Conservation (phyloP, 1,140 invertebrate genomes). For the Anagrus nilaparvatae region DNA sequence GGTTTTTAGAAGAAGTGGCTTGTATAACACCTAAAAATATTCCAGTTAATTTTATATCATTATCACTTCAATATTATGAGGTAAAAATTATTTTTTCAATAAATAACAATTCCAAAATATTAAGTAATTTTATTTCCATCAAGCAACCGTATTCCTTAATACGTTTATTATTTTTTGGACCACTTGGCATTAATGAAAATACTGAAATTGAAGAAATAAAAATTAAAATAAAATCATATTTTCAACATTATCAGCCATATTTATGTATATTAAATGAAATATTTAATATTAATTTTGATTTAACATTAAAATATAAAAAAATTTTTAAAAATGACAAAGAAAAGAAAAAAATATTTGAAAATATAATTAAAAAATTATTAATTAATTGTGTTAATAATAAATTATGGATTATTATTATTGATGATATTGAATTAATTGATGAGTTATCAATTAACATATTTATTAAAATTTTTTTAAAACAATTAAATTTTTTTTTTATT, state of each 20-base stretch:
- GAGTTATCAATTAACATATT: constrained; percentile 43
- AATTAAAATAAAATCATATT: no score
- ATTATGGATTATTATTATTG: constrained; percentile 44
- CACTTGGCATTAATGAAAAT: constrained; percentile 33
- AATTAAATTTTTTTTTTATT: constrained; percentile 27
- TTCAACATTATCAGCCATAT: no score
- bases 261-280: constrained; percentile 43
- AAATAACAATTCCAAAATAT: background rate
- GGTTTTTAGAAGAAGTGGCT: constrained; percentile 47
- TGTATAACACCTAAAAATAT: constrained; percentile 35
- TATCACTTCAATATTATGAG: constrained; percentile 15
- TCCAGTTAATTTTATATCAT: constrained; percentile 33
- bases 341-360: no score
- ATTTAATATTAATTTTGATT: constrained; percentile 44
- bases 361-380: no score
- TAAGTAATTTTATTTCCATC: constrained; percentile 8
- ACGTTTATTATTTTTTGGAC: constrained; percentile 36
- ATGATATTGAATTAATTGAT: constrained; percentile 44
- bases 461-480: constrained; percentile 31
- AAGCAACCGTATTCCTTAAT: constrained; percentile 38
- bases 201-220: constrained; percentile 36
- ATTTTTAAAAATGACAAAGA: no score
- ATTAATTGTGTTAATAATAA: no score
- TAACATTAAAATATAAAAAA: constrained; percentile 27
- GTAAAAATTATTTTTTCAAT: constrained; percentile 3